phyloP scores from a whole-genome alignment of 1,140 invertebrate species.

The Caenorhabditis tropicalis region DNA sequence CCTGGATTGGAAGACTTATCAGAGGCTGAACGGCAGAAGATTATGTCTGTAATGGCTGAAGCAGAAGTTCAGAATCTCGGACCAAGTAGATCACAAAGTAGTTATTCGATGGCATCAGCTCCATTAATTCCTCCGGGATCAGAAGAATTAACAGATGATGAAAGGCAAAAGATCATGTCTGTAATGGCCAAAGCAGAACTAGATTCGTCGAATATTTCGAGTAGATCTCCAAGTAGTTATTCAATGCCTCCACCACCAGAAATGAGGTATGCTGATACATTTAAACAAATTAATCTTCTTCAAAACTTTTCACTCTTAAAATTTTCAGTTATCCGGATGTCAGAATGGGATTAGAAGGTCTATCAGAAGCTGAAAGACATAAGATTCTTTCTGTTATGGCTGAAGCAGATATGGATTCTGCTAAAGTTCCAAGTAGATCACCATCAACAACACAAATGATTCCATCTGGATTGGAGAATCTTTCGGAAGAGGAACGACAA shows the following conservation, averaged over 20 bases:
- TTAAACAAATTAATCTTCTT: neutral
- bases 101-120: neutral
- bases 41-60: conserved; percentile 65
- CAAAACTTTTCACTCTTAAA: neutral
- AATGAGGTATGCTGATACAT: neutral
- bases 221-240: neutral
- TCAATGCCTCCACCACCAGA: neutral
- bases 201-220: conserved; percentile 50
- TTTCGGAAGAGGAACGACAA: conserved; percentile 55
- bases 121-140: conserved; percentile 63
- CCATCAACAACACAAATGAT: conserved; percentile 22
- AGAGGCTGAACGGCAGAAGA: conserved; percentile 63
- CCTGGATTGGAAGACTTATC: conserved; percentile 62
- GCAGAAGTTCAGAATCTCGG: conserved; percentile 51
- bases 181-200: conserved; percentile 71
- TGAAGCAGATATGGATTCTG: conserved; percentile 18
- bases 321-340: neutral
- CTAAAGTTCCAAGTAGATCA: neutral
- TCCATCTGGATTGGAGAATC: conserved; percentile 68
- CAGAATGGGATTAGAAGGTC: conserved; percentile 3
- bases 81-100: neutral
- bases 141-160: conserved; percentile 67
- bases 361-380: conserved; percentile 24
- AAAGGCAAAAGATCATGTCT: conserved; percentile 66
- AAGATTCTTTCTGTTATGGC: conserved; percentile 1